These are phyloP conservation scores for Hoplias malabaricus DNA, from an alignment of 2,113 vertebrate species.

Conservation along the genomic window DNA sequence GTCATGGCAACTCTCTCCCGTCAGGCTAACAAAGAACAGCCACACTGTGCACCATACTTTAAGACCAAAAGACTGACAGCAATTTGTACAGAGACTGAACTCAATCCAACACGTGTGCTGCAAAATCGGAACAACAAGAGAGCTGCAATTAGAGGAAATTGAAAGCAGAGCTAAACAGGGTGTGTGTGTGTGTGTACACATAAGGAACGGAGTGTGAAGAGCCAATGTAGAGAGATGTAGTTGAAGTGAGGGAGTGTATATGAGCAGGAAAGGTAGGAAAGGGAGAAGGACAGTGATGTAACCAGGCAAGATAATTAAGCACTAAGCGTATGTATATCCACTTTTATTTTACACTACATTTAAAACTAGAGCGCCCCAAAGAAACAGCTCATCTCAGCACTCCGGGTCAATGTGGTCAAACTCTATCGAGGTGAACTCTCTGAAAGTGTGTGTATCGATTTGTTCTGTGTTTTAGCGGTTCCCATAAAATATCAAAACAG, in stretches of 20 bases:
- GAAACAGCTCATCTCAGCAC: too few species aligned
- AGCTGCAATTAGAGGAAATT: conserved; percentile 41
- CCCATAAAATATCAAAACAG: too few species aligned
- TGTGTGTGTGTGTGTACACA: conserved; percentile 28
- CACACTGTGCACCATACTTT: not conserved
- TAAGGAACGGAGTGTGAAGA: conserved; percentile 3
- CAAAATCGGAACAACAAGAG: conserved; percentile 32
- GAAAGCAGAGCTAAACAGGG: conserved; percentile 33
- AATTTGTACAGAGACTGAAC: conserved; percentile 39
- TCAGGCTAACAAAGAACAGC: conserved; percentile 43
- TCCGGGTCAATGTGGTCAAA: not conserved
- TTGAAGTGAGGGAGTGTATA: not conserved
- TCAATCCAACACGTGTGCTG: conserved; percentile 38
- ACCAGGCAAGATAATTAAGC: not conserved
- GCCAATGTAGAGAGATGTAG: not conserved
- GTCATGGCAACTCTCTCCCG: conserved; percentile 21
- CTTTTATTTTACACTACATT: not conserved
- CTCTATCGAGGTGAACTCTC: too few species aligned
- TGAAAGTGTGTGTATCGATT: too few species aligned
- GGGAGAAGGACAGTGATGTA: not conserved
- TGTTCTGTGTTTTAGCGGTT: too few species aligned
- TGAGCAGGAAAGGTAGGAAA: not conserved
- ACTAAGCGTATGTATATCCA: not conserved
- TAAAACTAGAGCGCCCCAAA: too few species aligned
- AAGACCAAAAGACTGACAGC: conserved; percentile 39